Conservation (phyloP, 2,888 invertebrate species). For the Entomobrya multifasciata region DNA sequence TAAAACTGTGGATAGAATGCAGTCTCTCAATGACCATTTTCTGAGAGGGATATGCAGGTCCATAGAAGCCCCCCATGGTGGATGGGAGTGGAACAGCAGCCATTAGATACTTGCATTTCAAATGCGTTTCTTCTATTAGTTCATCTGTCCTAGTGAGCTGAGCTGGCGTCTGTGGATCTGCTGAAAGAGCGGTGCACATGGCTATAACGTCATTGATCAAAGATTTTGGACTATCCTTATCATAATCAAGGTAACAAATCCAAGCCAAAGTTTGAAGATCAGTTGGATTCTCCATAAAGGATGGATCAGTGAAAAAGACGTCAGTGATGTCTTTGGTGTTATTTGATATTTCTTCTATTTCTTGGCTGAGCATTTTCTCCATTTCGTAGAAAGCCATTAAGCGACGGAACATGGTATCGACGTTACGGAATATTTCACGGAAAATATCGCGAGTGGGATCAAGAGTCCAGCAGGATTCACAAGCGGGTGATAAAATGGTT, state of each 20-base stretch:
- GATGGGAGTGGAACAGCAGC: neutral
- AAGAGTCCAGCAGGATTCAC: constrained; percentile 15
- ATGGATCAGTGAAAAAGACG: constrained; percentile 56
- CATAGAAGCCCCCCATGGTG: neutral
- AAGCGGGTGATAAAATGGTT: constrained; percentile 2
- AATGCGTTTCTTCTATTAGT: constrained; percentile 64
- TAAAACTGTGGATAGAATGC: constrained; percentile 46
- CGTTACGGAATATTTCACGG: constrained; percentile 54
- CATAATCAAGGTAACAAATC: constrained; percentile 67
- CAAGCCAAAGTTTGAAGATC: constrained; percentile 60
- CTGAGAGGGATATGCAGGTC: constrained; percentile 21
- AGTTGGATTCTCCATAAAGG: constrained; percentile 16
- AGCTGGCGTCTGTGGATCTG: constrained; percentile 38
- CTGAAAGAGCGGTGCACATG: constrained; percentile 62
- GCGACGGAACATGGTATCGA: constrained; percentile 61
- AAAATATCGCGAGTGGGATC: constrained; percentile 42
- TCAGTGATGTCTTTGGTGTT: constrained; percentile 54
- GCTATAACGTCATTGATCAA: constrained; percentile 62
- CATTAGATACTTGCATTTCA: constrained; percentile 52
- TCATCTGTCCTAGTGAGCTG: constrained; percentile 59
- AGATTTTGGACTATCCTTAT: constrained; percentile 42
- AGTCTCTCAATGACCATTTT: constrained; percentile 36
- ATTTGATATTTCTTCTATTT: constrained; percentile 66
- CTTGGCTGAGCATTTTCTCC: constrained; percentile 65
- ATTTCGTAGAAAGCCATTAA: constrained; percentile 68